These are phyloP conservation scores for Rhagoletis zephyria DNA, from an alignment of 1,140 invertebrate genomes.

Conservation along the genomic window DNA sequence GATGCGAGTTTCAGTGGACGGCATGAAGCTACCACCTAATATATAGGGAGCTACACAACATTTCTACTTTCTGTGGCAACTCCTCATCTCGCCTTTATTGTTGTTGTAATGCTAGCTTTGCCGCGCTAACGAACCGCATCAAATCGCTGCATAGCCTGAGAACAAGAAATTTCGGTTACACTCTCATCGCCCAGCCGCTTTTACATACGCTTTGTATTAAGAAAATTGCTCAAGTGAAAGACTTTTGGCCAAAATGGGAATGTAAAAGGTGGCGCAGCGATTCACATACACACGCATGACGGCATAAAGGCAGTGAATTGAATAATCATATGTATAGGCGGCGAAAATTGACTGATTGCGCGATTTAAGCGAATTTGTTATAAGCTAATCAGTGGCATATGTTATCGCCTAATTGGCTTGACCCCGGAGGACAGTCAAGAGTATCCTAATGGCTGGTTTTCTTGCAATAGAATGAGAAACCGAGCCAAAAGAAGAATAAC, in stretches of 20 bases:
- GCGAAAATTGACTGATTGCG: not conserved
- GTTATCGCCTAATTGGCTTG: not conserved
- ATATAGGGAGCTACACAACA: not conserved
- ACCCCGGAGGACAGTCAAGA: too few relatives aligned
- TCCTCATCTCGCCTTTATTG: not conserved
- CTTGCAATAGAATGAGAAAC: too few relatives aligned
- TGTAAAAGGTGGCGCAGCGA: not conserved
- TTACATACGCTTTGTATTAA: not conserved
- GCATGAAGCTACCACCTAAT: not conserved
- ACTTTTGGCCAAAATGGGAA: not conserved
- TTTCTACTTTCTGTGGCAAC: not conserved
- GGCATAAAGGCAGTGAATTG: not conserved
- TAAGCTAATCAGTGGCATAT: not conserved
- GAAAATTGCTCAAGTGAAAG: not conserved
- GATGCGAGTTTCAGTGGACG: not conserved
- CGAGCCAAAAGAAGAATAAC: too few relatives aligned
- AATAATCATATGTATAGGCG: not conserved
- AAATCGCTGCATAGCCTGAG: constrained; percentile 41
- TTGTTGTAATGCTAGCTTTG: not conserved
- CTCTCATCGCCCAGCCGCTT: not conserved
- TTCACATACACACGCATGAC: not conserved
- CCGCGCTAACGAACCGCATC: constrained; percentile 39
- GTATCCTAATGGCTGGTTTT: too few relatives aligned
- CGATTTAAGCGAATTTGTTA: not conserved
- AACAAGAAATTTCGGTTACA: constrained; percentile 34